phyloP scores from a whole-genome alignment of 2,113 vertebrate species.

The Equus quagga region DNA sequence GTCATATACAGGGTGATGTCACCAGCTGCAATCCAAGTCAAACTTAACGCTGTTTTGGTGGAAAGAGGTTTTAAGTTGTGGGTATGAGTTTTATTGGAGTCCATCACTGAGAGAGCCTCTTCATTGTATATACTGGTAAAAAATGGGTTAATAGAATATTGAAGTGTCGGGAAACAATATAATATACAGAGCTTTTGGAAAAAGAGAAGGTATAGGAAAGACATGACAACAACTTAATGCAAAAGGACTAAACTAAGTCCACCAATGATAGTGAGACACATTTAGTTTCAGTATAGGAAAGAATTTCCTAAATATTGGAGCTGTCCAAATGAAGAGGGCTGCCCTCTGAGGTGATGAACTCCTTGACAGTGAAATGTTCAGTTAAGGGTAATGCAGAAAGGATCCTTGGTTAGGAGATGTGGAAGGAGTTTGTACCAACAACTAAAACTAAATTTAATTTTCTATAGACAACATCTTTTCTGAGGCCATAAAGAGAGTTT shows the following conservation, averaged over 20 bases:
- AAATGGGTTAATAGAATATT: background rate
- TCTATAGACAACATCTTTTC: background rate
- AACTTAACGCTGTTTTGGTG: background rate
- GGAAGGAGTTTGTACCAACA: background rate
- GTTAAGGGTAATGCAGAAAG: background rate
- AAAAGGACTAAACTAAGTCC: background rate
- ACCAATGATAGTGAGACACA: background rate
- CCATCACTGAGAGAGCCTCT: background rate
- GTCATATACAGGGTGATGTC: background rate
- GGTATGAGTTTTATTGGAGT: background rate
- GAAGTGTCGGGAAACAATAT: background rate
- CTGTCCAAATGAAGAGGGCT: background rate
- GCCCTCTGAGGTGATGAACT: background rate
- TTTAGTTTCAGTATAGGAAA: background rate
- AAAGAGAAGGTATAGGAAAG: background rate
- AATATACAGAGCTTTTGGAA: background rate
- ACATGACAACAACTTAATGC: background rate
- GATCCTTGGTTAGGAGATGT: background rate
- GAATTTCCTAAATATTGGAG: background rate
- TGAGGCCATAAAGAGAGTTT: background rate
- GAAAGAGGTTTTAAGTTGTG: background rate
- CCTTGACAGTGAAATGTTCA: background rate
- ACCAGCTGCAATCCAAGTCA: background rate
- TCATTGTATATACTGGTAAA: background rate
- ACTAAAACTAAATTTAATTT: conserved; percentile 6